phyloP scores from a whole-genome alignment of 2,113 vertebrate genomes.

The Toxotes jaculatrix region DNA sequence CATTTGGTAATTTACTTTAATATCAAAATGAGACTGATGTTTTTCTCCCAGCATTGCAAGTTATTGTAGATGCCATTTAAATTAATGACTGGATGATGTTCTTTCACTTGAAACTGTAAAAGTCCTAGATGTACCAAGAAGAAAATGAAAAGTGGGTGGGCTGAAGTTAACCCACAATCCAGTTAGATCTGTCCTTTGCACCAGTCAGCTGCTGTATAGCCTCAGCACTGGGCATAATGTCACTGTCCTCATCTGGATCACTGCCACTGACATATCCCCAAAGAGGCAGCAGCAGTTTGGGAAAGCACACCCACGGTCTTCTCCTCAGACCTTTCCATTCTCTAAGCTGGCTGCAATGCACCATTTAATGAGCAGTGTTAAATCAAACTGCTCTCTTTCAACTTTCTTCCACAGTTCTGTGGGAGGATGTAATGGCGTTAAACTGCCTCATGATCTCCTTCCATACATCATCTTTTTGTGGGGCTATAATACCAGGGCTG shows the following conservation, averaged over 20 bases:
- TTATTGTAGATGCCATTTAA: constrained; percentile 12
- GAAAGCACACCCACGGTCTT: constrained; percentile 13
- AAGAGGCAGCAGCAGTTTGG: constrained; percentile 43
- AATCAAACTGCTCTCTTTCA: constrained; percentile 50
- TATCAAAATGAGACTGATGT: too few relatives aligned
- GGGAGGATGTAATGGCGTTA: constrained; percentile 37
- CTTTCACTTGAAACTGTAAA: constrained; percentile 3
- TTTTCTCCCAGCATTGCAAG: not conserved
- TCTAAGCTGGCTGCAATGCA: constrained; percentile 48
- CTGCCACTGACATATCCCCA: constrained; percentile 54
- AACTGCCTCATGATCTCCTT: constrained; percentile 35
- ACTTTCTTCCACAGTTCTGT: constrained; percentile 26
- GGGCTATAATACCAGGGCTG: constrained; percentile 17
- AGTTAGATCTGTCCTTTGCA: constrained; percentile 14
- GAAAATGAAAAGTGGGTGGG: constrained; percentile 3
- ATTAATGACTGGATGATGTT: not conserved
- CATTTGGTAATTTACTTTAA: too few relatives aligned
- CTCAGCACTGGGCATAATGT: constrained; percentile 33
- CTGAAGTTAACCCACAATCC: not conserved
- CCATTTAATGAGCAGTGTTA: constrained; percentile 44
- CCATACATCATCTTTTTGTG: constrained; percentile 43
- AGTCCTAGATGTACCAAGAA: not conserved
- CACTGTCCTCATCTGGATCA: constrained; percentile 48
- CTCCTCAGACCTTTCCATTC: constrained; percentile 45
- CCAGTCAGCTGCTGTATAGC: constrained; percentile 13